Evolutionary conservation across 1,140 invertebrate species (phyloP).

Genomic region (Ips nitidus): DNA sequence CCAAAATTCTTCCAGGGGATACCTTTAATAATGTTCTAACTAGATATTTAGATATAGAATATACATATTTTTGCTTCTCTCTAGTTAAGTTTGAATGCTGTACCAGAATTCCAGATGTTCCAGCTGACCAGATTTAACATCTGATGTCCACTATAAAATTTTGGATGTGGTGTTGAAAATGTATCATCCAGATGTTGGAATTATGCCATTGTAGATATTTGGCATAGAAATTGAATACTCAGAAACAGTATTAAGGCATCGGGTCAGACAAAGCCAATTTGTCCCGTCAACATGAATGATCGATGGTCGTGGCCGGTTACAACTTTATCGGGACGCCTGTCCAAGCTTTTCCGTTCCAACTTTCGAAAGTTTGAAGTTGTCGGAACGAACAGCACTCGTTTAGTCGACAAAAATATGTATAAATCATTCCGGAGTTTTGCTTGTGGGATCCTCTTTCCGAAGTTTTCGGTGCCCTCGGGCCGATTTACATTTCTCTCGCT

Average conservation of each 20-base stretch:
- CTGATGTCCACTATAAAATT: no score
- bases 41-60: no score
- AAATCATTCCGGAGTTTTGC: slow-evolving; percentile 30
- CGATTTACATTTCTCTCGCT: slow-evolving; percentile 22
- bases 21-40: no score
- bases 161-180: no score
- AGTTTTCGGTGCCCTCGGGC: slow-evolving; percentile 15
- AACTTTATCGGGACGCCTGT: slow-evolving; percentile 31
- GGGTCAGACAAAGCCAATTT: slow-evolving; percentile 27
- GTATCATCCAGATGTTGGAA: no score
- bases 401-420: slow-evolving; percentile 32
- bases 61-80: no score
- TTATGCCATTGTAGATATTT: no score
- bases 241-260: neutral
- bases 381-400: slow-evolving; percentile 24
- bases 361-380: slow-evolving; percentile 15
- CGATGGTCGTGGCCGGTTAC: slow-evolving; percentile 9
- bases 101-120: no score
- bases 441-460: slow-evolving; percentile 26
- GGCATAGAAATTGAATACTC: no score
- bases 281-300: slow-evolving; percentile 19
- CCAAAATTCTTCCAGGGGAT: no score
- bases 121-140: no score
- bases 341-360: slow-evolving; percentile 22
- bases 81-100: no score